A percentile compares a stretch with the other conserved stretches of the same genome.
phyloP scores from a whole-genome alignment of 2,113 vertebrate genomes.

The Rattus norvegicus region DNA sequence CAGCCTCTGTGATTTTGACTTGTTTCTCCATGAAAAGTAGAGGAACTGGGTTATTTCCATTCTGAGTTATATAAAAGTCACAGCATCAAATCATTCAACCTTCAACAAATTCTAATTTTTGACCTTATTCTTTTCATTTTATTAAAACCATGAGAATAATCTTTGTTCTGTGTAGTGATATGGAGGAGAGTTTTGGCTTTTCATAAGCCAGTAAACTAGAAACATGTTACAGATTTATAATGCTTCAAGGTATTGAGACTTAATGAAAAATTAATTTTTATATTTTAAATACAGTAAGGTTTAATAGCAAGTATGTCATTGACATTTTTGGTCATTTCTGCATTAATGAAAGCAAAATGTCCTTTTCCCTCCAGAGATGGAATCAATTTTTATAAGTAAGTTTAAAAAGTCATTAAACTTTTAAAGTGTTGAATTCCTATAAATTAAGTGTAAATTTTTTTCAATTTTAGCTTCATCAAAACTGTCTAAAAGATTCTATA shows the following conservation, averaged over 20 bases:
- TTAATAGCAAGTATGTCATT: conserved; percentile 56
- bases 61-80: conserved; percentile 71
- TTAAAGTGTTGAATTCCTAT: conserved; percentile 40
- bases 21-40: conserved; percentile 64
- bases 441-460: conserved; percentile 49
- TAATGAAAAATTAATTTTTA: conserved; percentile 36
- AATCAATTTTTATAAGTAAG: conserved; percentile 40
- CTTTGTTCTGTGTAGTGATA: conserved; percentile 30
- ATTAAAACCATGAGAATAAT: conserved; percentile 61
- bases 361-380: conserved; percentile 29
- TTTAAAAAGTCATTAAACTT: conserved; percentile 60
- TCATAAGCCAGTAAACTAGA: conserved; percentile 44
- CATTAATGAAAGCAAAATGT: conserved; percentile 58
- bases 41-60: conserved; percentile 67
- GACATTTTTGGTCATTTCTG: neutral
- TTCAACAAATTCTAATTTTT: conserved; percentile 66
- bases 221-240: conserved; percentile 34
- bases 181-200: conserved; percentile 16
- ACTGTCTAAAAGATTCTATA: neutral
- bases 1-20: conserved; percentile 14
- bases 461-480: conserved; percentile 18
- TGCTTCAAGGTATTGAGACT: conserved; percentile 46
- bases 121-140: conserved; percentile 65
- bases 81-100: conserved; percentile 54
- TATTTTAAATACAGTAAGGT: conserved; percentile 52